Percentiles rank a stretch among this genome's conserved stretches.
Conservation (phyloP, 2,888 invertebrate genomes). For the Tinea semifulvella region DNA sequence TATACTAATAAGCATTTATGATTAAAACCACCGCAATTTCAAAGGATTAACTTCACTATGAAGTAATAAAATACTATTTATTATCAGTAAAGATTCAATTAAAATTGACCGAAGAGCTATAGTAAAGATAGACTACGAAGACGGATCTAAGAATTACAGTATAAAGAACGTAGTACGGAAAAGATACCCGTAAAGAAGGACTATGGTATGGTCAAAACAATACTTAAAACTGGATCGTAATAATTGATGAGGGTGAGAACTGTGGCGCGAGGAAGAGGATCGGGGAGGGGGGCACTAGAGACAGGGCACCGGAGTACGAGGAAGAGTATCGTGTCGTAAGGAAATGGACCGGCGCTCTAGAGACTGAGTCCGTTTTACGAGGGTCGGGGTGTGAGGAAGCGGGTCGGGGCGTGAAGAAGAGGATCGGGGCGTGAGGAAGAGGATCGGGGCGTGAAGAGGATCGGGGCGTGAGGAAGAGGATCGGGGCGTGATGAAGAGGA, state of each 20-base stretch:
- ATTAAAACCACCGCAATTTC: no score
- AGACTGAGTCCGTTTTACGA: background rate
- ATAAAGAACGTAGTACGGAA: no score
- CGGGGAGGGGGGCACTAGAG: background rate
- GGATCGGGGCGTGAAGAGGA: background rate
- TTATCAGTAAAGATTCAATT: no score
- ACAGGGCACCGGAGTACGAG: background rate
- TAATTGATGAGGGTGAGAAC: background rate
- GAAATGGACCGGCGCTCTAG: constrained; percentile 1
- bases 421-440: background rate
- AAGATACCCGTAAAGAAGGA: no score
- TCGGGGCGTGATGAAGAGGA: background rate
- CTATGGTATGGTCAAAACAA: no score
- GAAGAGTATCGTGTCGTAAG: background rate
- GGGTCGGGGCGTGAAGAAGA: background rate
- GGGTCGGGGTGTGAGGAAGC: constrained; percentile 11
- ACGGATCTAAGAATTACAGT: no score
- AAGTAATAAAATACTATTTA: no score
- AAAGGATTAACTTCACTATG: no score
- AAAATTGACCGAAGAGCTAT: no score
- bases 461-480: background rate
- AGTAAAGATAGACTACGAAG: no score
- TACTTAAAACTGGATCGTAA: no score
- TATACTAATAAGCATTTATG: no score
- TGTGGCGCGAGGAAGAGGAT: background rate